phyloP scores from a whole-genome alignment of 2,888 invertebrate genomes.

The Phorcus lineatus region DNA sequence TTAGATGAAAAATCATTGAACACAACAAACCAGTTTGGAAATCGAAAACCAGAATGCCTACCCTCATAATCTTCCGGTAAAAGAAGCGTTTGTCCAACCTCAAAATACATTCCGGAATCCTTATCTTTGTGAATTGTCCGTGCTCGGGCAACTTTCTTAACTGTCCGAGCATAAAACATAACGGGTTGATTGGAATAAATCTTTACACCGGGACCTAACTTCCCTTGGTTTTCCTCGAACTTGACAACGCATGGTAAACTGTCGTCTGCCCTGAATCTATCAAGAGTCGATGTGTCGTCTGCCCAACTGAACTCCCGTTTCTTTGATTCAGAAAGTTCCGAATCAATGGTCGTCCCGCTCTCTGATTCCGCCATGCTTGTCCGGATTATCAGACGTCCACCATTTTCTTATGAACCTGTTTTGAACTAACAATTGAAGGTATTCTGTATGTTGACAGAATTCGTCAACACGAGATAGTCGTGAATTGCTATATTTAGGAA shows the following conservation, averaged over 20 bases:
- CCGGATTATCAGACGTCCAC: neutral
- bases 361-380: constrained; percentile 14
- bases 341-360: neutral
- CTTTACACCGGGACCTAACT: constrained; percentile 48
- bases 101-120: constrained; percentile 56
- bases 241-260: constrained; percentile 43
- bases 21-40: too few relatives aligned
- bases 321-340: neutral
- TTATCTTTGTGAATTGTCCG: constrained; percentile 63
- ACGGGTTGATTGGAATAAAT: constrained; percentile 59
- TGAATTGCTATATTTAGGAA: constrained; percentile 15
- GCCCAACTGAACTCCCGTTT: constrained; percentile 41
- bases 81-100: constrained; percentile 64
- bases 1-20: too few relatives aligned
- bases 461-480: neutral
- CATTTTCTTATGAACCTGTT: neutral
- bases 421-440: neutral
- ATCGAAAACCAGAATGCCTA: constrained; percentile 26
- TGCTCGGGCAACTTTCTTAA: constrained; percentile 52
- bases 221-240: constrained; percentile 36
- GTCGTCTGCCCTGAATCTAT: constrained; percentile 37
- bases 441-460: neutral
- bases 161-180: constrained; percentile 44
- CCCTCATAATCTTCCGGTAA: constrained; percentile 57
- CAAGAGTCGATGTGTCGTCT: constrained; percentile 32